phyloP scores from a whole-genome alignment of 2,113 vertebrate species.

The pig (Sus scrofa) region T2T-Sscrofa CM000816.6:57942501-57943000 shows the following conservation, averaged over 20 bases:
- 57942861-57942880: neutral
- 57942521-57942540: no score
- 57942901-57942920: neutral
- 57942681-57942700: neutral
- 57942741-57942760: neutral
- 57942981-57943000: neutral
- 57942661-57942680: conserved; percentile 55
- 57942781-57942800: neutral
- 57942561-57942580: no score
- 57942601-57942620: no score
- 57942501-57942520: no score
- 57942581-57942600: no score
- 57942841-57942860: neutral
- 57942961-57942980: neutral
- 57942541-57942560: no score
- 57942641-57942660: no score
- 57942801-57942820: neutral
- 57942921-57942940: neutral
- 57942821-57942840: neutral
- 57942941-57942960: neutral
- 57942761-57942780: neutral
- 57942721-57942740: neutral
- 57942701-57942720: neutral
- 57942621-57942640: no score
- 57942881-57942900: neutral